Base-by-base conservation (phyloP, 2,888 invertebrate genomes). In the Leucophenga montana region DNA sequence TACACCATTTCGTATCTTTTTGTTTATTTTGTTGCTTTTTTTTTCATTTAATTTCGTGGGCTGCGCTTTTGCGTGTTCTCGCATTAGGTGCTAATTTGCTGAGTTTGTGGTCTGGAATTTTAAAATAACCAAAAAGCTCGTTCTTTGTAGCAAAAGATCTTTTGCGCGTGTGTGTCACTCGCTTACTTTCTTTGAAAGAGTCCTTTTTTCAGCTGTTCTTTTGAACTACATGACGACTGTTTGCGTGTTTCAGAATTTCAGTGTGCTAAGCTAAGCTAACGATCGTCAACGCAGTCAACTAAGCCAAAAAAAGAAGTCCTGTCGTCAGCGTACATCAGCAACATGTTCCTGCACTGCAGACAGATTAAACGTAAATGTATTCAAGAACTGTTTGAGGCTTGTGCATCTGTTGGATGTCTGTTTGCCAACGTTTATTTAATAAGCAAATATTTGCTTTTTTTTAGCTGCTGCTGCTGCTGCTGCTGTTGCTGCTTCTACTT, bases 391-490 rank as follows among this genome's bases (percentile, higher is more conserved):
- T 8, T 39, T 5, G 5, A 1, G 8, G 11, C 39, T 39, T 11
- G 39, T 39, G 39, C 39, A 39, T 39, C 39, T 39, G 39, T 39
- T 39, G 9, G 82, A 82, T 85, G 75, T 69, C 50, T 72, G 61
- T 71, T 16, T 54, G 39, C 85, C 57, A 27, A 22, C 57, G 70
- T 66, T 33, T 71, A 72, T 81, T 83, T 74, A 77, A 77, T 81
- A 83, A 77, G 82, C 81, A 85, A 85, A 85, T 85, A 85, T 84
- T 78, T 78, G 75, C 16, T 68, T 62, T 69, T 31, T 44, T 39
- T 20, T 46, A 68, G 70, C 75, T 71, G 70, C 67, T 68, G 8
- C 39, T 61, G 61, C 31, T 59, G 33, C 8, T 33, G 33, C 33
- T 33, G 33, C 33, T 33, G 8, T 8, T 33, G 33, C 33, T 33